Evolutionary conservation across 2,888 invertebrate species (phyloP).

Genomic region (Tetropium fuscum): DNA sequence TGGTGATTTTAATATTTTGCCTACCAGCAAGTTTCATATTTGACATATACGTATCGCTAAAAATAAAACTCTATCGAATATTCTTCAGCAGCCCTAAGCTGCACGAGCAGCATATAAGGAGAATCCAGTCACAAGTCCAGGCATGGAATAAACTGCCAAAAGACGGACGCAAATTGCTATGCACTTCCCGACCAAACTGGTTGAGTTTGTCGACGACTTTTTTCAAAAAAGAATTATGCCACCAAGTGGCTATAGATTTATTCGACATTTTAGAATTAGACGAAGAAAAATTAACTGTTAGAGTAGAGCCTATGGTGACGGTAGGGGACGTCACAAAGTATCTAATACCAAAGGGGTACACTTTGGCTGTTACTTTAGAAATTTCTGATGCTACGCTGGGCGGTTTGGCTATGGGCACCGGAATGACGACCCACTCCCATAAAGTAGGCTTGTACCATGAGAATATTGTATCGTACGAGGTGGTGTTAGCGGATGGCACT

Average conservation of each 20-base stretch:
- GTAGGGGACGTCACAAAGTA: slow-evolving; percentile 75
- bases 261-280: slow-evolving; percentile 73
- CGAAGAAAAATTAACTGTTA: slow-evolving; percentile 70
- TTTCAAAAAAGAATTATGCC: slow-evolving; percentile 74
- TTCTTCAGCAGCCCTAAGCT: slow-evolving; percentile 62
- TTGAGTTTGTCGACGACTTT: slow-evolving; percentile 76
- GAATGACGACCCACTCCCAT: slow-evolving; percentile 82
- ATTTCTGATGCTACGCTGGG: slow-evolving; percentile 78
- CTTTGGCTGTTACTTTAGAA: slow-evolving; percentile 76
- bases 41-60: slow-evolving; percentile 64
- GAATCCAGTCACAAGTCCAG: slow-evolving; percentile 69
- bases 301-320: slow-evolving; percentile 77
- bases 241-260: slow-evolving; percentile 73
- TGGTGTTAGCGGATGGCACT: slow-evolving; percentile 74
- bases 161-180: slow-evolving; percentile 69
- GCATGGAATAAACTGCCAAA: slow-evolving; percentile 69
- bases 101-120: slow-evolving; percentile 66
- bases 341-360: slow-evolving; percentile 75
- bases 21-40: slow-evolving; percentile 77
- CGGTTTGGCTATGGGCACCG: slow-evolving; percentile 76
- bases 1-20: slow-evolving; percentile 75
- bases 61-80: slow-evolving; percentile 61
- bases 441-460: slow-evolving; percentile 79
- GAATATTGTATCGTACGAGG: slow-evolving; percentile 74
- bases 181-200: slow-evolving; percentile 79